phyloP scores from a whole-genome alignment of 2,888 invertebrate species.

The Netelia virgata region DNA sequence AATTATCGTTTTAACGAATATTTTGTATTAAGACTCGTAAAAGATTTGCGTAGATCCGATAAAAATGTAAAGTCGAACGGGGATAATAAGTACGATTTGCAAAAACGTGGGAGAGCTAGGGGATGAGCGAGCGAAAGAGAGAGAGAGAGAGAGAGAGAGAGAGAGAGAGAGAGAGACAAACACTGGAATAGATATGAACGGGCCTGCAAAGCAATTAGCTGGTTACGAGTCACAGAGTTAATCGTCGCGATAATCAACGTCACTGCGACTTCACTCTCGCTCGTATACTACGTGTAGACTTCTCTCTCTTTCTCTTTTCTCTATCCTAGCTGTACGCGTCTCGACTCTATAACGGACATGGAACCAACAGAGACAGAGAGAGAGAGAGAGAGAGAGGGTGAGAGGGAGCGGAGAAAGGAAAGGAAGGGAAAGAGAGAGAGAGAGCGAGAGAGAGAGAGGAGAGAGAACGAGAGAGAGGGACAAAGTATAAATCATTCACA shows the following conservation, averaged over 20 bases:
- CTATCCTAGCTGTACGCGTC: not conserved
- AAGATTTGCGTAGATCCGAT: not conserved
- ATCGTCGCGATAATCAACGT: constrained; percentile 64
- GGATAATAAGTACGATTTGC: not conserved
- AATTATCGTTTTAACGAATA: no score
- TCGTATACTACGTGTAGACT: constrained; percentile 7
- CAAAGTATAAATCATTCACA: constrained; percentile 45
- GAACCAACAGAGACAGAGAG: not conserved
- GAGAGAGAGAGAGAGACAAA: not conserved
- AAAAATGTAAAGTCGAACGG: constrained; percentile 30
- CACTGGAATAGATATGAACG: constrained; percentile 50
- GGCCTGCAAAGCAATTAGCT: constrained; percentile 61
- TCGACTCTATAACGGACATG: constrained; percentile 30
- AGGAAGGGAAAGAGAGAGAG: constrained; percentile 3
- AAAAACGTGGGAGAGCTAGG: constrained; percentile 1
- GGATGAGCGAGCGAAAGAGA: constrained; percentile 1
- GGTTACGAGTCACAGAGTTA: constrained; percentile 52
- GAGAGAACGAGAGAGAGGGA: not conserved
- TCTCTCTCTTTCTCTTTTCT: not conserved
- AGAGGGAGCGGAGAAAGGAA: no score
- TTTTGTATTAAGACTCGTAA: no score
- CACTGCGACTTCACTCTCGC: constrained; percentile 55
- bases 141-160: constrained; percentile 1
- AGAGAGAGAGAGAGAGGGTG: not conserved
- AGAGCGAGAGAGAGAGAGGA: not conserved